Evolutionary conservation across 2,113 vertebrate species (phyloP).

Genomic region (Rattus rattus): DNA sequence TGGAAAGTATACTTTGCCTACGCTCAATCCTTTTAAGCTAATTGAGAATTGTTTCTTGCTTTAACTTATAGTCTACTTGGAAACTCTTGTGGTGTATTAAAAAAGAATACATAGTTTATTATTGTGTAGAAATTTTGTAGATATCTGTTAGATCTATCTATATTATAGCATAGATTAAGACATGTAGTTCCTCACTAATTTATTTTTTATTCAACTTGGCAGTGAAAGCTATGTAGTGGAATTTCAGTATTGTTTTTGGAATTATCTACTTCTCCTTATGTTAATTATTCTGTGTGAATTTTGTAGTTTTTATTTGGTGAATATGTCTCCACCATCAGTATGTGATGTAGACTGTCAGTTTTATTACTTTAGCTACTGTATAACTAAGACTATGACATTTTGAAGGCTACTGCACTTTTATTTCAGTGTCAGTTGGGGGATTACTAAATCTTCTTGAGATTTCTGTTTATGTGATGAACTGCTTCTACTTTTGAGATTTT

Average conservation of each 20-base stretch:
- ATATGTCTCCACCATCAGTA: not conserved
- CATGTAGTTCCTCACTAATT: not conserved
- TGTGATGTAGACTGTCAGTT: not conserved
- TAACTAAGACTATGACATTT: not conserved
- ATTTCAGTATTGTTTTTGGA: not conserved
- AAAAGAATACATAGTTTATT: not conserved
- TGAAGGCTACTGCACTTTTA: not conserved
- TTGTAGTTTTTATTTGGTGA: not conserved
- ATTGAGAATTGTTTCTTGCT: not conserved
- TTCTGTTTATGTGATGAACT: not conserved
- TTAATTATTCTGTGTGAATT: not conserved
- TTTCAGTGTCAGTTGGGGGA: not conserved
- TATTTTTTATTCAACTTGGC: not conserved
- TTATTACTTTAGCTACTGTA: not conserved
- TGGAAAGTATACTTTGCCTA: not conserved
- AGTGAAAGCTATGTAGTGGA: not conserved
- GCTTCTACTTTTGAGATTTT: not conserved
- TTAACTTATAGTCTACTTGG: not conserved
- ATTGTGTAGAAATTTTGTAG: not conserved
- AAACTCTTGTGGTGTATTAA: not conserved
- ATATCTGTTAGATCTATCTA: not conserved
- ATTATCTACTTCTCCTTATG: not conserved
- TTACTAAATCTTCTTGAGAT: not conserved
- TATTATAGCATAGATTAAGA: not conserved
- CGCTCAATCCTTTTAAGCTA: not conserved